Conservation (phyloP, 2,797 vertebrate genomes). For the Thripadectes ignobilis region DNA sequence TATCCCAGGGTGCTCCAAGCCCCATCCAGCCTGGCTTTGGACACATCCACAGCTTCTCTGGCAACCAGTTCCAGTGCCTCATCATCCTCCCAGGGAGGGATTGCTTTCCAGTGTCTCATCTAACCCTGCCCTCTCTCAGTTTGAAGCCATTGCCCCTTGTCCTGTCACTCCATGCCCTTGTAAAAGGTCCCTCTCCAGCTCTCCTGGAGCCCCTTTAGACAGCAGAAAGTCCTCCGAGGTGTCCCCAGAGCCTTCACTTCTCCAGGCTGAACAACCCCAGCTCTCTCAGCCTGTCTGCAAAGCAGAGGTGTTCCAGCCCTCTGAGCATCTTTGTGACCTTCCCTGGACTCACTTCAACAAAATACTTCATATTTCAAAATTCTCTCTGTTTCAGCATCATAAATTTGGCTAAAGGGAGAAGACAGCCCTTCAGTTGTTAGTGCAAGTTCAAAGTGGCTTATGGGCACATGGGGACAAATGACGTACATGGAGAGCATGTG, state of each 20-base stretch:
- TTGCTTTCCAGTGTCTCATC: neutral
- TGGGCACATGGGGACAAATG: neutral
- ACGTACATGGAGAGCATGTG: fast-evolving
- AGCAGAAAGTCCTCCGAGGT: neutral
- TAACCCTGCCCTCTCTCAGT: neutral
- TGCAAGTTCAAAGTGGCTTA: neutral
- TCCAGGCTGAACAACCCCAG: neutral
- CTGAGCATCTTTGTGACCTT: neutral
- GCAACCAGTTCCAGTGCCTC: neutral
- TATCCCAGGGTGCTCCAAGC: neutral
- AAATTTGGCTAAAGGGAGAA: neutral
- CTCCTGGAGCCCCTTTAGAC: neutral
- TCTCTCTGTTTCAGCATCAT: neutral
- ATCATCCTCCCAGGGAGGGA: fast-evolving
- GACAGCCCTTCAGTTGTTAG: neutral
- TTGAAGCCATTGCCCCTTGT: neutral
- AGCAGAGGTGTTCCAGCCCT: neutral
- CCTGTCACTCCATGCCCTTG: neutral
- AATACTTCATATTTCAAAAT: neutral
- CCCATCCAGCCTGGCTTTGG: neutral
- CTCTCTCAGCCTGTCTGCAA: neutral
- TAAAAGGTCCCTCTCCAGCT: neutral
- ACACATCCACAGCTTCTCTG: fast-evolving
- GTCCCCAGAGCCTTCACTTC: neutral
- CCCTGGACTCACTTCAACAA: neutral